Percentiles rank a stretch among this genome's conserved stretches.
phyloP scores from a whole-genome alignment of 1,140 invertebrate genomes.

The Drosophila azteca region DNA sequence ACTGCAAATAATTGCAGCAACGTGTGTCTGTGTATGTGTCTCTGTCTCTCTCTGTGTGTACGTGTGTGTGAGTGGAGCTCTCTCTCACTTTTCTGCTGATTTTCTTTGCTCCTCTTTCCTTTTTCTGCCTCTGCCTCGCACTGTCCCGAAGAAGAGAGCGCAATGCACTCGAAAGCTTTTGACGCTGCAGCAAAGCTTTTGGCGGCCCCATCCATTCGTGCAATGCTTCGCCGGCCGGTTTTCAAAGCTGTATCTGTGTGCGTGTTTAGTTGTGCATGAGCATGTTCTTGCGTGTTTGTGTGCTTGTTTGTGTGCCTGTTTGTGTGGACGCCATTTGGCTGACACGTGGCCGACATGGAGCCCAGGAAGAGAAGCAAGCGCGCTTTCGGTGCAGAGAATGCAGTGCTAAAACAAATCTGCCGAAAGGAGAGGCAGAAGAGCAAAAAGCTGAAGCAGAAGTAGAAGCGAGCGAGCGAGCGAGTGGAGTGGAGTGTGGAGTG shows the following conservation, averaged over 20 bases:
- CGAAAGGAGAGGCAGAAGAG: background rate
- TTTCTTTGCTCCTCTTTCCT: background rate
- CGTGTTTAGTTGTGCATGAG: background rate
- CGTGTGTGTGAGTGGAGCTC: background rate
- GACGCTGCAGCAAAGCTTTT: slow-evolving; percentile 58
- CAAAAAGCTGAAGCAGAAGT: too few relatives aligned
- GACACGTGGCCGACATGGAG: slow-evolving; percentile 75
- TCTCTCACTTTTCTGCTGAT: slow-evolving; percentile 5
- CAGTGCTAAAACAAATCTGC: slow-evolving; percentile 17
- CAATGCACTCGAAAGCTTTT: slow-evolving; percentile 70
- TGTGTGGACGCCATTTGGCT: slow-evolving; percentile 75
- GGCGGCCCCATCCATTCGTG: slow-evolving; percentile 30
- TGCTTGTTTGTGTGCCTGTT: slow-evolving; percentile 14
- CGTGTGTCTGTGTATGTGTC: slow-evolving; percentile 8
- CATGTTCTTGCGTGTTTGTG: slow-evolving; percentile 9
- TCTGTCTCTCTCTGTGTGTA: background rate
- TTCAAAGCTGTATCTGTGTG: slow-evolving; percentile 29
- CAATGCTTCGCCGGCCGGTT: slow-evolving; percentile 71
- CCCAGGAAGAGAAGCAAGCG: slow-evolving; percentile 50
- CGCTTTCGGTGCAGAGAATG: slow-evolving; percentile 14
- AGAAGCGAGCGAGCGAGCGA: too few relatives aligned
- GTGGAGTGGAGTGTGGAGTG: too few relatives aligned
- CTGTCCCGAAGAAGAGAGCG: slow-evolving; percentile 30
- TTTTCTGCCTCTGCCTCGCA: slow-evolving; percentile 2
- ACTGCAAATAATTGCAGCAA: slow-evolving; percentile 76